Base-by-base conservation (phyloP, 2,888 invertebrate species). In the Rotaria macrura region DNA sequence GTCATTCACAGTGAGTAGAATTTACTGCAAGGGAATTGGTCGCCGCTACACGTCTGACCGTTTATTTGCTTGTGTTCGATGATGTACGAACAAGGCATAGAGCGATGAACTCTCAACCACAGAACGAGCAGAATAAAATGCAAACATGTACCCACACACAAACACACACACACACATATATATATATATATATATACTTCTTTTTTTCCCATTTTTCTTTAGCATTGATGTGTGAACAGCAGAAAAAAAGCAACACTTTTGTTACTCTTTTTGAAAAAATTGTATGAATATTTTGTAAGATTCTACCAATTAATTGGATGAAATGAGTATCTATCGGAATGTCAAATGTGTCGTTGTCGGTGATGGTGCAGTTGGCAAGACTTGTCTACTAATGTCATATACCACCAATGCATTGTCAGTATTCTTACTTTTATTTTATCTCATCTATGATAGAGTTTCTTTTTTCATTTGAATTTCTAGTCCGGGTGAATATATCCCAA, bases 341-440 rank as follows among this genome's bases (percentile, higher is more conserved):
- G 79, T 86, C 25, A 86, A 86, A 57, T 86, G 86, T 55, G 86
- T 86, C 5, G 84, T 84, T 25, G 86, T 86, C 7, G 86, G 86
- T 49, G 86, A 86, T 79, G 86, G 97, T 92, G 97, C 97, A 91
- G 97, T 97, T 89, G 97, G 98, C 95, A 99, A 99, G 93, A 98
- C 98, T 90, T 98, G 97, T 92, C 93, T 98, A 87, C 94, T 99
- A 91, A 98, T 99, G 93, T 97, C 97, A 92, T 99, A 99, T 92
- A 99, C 98, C 88, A 99, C 98, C 91, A 99, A 99, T 93, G 97
- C 98, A 89, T 99, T 99, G 65, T 65, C 34, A 65, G 65, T 65
- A 65, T 65, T 34, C 20, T n/a, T 10, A 29, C 29, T 0, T 10
- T 57, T 9, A 57, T 34, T 0, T 6, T 34, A 34, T 34, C 23